Evolutionary conservation across 2,797 vertebrate genomes (phyloP).

Genomic region (Austrolebias charrua): DNA sequence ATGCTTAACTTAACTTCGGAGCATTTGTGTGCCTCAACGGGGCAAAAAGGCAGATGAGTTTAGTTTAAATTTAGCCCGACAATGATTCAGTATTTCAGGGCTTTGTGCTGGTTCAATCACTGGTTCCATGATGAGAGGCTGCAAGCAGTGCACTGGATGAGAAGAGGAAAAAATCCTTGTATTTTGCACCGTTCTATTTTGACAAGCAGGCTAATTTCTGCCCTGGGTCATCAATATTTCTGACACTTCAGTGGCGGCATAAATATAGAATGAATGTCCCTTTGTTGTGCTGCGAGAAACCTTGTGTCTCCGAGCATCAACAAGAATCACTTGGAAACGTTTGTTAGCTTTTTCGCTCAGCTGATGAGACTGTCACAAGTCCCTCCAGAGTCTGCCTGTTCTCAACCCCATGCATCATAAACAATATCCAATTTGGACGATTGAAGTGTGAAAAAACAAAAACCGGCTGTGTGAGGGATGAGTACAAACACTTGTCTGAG

Average conservation of each 20-base stretch:
- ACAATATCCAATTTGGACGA: constrained; percentile 73
- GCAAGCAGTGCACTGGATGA: constrained; percentile 35
- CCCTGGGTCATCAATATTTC: constrained; percentile 77
- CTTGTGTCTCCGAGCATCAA: constrained; percentile 61
- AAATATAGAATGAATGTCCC: constrained; percentile 69
- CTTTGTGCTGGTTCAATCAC: constrained; percentile 64
- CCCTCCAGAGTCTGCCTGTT: constrained; percentile 61
- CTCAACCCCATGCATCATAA: constrained; percentile 75
- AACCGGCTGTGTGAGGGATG: constrained; percentile 55
- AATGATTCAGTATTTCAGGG: constrained; percentile 54
- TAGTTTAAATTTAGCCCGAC: constrained; percentile 70
- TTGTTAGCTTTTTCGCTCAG: constrained; percentile 66
- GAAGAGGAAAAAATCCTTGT: constrained; percentile 35
- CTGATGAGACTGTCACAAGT: constrained; percentile 49
- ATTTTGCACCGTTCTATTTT: constrained; percentile 63
- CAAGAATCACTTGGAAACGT: constrained; percentile 66
- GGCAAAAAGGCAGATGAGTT: constrained; percentile 62
- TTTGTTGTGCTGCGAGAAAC: constrained; percentile 71
- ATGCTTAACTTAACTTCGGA: constrained; percentile 58
- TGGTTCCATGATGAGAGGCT: constrained; percentile 54
- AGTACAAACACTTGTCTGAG: constrained; percentile 35
- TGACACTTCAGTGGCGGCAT: constrained; percentile 68
- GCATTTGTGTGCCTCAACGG: constrained; percentile 42
- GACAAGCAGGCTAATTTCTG: constrained; percentile 72
- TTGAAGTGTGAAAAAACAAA: constrained; percentile 68